Evolutionary conservation across 2,113 vertebrate genomes (phyloP), one percentile per base, ranked within the genome.

Genomic region (Lophius piscatorius): DNA sequence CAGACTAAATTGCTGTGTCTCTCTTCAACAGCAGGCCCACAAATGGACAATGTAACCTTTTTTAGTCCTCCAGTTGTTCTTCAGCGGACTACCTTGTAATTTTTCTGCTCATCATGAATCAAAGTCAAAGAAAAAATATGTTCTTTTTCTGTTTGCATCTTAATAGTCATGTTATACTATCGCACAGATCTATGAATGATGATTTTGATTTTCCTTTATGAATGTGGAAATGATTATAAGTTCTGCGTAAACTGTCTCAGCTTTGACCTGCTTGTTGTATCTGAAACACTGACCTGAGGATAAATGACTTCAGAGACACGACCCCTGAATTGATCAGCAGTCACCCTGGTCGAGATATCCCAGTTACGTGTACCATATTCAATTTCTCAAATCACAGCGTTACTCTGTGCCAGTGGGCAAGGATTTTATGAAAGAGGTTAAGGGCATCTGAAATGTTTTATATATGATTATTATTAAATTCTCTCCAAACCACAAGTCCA

Each of bases 11-110:
- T 49, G 40, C 29, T 1, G 1, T 58, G 23, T 46, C 4, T 48
- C 38, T 67, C 39, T 72, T 16, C 28, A 58, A 42, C 31, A 8
- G 39, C 35, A 55, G 36, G 35, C 45, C 33, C 52, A 75, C 10
- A 59, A 56, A 62, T 16, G 14, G 35, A 62, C 28, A 0, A 2
- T 34, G 4, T 23, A 13, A 11, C 7, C 0, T 11, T 49, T 59
- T 21, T 36, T 48, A 9, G 6, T 48, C 26, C 40, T 13, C n/a
- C 3, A 7, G 21, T 56, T 44, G 28, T 33, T 0, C 2, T 50
- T 34, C 11, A 35, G 1, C 44, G 18, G 24, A 55, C 20, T 22
- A 10, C 39, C 12, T 29, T 11, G 6, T 28, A 34, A n/a, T 34
- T 6, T 6, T 2, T 70, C 17, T 33, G 33, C 58, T 51, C 14